These are phyloP conservation scores for Serranus cabrilla DNA, from an alignment of 2,797 vertebrate species.

Conservation along the genomic window DNA sequence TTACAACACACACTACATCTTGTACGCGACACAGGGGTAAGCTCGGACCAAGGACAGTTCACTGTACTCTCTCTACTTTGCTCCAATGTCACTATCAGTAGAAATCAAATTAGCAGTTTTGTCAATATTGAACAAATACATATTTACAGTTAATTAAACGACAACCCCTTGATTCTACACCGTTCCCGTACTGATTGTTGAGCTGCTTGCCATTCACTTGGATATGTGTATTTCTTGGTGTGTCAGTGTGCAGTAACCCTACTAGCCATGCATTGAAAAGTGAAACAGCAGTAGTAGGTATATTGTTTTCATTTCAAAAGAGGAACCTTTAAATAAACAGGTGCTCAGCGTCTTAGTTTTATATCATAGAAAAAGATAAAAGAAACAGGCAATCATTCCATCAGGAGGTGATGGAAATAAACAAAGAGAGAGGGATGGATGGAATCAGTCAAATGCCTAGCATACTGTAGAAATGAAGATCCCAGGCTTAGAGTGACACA, in stretches of 20 bases:
- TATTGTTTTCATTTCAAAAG: slow-evolving; percentile 79
- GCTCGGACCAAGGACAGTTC: slow-evolving; percentile 76
- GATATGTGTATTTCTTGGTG: slow-evolving; percentile 75
- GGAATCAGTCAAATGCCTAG: slow-evolving; percentile 77
- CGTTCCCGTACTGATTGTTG: slow-evolving; percentile 62
- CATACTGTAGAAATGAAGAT: slow-evolving; percentile 78
- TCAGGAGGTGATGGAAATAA: slow-evolving; percentile 71
- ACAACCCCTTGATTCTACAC: slow-evolving; percentile 63
- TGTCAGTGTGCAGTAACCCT: slow-evolving; percentile 82
- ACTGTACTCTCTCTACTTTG: slow-evolving; percentile 80
- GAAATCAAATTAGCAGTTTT: slow-evolving; percentile 83
- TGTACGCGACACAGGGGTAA: slow-evolving; percentile 71
- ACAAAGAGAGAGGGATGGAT: slow-evolving; percentile 67
- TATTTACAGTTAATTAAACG: slow-evolving; percentile 84
- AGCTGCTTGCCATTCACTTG: slow-evolving; percentile 77
- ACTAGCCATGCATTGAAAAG: slow-evolving; percentile 89
- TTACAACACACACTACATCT: slow-evolving; percentile 82
- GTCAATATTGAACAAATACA: slow-evolving; percentile 82
- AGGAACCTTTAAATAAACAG: slow-evolving; percentile 79
- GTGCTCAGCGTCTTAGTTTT: slow-evolving; percentile 81
- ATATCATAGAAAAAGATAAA: slow-evolving; percentile 85
- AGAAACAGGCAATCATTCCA: slow-evolving; percentile 83
- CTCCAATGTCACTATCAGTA: slow-evolving; percentile 80
- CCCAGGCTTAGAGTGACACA: slow-evolving; percentile 61
- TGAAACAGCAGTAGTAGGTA: slow-evolving; percentile 84